These are phyloP conservation scores for Setipinna tenuifilis DNA, from an alignment of 2,797 vertebrate species.

Conservation along the genomic window DNA sequence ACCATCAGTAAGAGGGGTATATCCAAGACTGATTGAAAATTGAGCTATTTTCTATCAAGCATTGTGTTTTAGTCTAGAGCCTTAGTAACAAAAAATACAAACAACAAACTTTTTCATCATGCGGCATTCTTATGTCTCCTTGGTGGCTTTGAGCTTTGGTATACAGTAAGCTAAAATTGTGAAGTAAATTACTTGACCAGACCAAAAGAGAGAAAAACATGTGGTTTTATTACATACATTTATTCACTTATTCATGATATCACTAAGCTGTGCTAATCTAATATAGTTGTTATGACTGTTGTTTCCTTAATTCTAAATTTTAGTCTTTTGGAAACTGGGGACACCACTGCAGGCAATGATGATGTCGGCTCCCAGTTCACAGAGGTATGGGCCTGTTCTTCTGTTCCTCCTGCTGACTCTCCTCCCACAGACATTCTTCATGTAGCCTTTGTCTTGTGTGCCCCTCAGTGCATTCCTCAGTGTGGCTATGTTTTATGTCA, in stretches of 20 bases:
- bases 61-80: too few species aligned
- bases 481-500: background rate
- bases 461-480: constrained; percentile 4
- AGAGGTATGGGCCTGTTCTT: constrained; percentile 71
- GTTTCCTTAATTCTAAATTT: background rate
- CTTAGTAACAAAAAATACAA: too few species aligned
- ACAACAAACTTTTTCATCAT: too few species aligned
- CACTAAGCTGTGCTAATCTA: background rate
- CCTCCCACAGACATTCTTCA: constrained; percentile 26
- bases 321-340: constrained; percentile 81
- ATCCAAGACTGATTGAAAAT: too few species aligned
- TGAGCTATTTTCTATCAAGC: too few species aligned
- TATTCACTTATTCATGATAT: background rate
- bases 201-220: background rate
- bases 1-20: too few species aligned
- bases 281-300: background rate
- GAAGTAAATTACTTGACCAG: background rate
- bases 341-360: constrained; percentile 63
- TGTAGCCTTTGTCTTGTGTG: background rate
- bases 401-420: background rate
- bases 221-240: background rate
- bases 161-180: background rate
- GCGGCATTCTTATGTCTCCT: too few species aligned
- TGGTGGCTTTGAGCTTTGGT: too few species aligned
- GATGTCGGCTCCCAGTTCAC: constrained; percentile 80